These are phyloP conservation scores for Melanophora roralis DNA, from an alignment of 2,888 invertebrate species.

Conservation along the genomic window DNA sequence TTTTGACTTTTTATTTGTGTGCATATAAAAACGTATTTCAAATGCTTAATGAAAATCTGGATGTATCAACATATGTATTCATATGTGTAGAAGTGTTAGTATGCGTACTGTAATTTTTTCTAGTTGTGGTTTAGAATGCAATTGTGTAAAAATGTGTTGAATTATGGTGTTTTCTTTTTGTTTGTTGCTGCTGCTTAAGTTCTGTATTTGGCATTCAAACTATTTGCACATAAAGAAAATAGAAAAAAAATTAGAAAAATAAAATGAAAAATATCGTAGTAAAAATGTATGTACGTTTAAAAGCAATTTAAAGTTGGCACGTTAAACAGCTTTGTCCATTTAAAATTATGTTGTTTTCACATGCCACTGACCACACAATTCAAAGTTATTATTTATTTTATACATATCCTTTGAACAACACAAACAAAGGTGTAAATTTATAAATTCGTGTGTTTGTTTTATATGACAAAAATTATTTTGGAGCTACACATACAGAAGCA, in stretches of 20 bases:
- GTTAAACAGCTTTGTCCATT: constrained; percentile 60
- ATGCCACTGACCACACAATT: constrained; percentile 62
- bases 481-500: too few species aligned
- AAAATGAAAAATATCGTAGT: constrained; percentile 36
- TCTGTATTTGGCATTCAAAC: constrained; percentile 53
- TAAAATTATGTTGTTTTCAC: constrained; percentile 64
- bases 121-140: constrained; percentile 50
- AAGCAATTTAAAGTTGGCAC: constrained; percentile 63
- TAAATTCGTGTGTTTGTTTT: not conserved
- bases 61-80: not conserved
- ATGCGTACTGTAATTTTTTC: constrained; percentile 18
- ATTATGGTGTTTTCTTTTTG: constrained; percentile 54
- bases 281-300: constrained; percentile 50
- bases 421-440: not conserved
- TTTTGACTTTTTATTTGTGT: not conserved
- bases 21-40: not conserved
- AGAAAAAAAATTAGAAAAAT: not conserved
- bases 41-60: not conserved
- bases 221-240: constrained; percentile 28
- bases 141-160: constrained; percentile 58
- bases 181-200: not conserved
- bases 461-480: constrained; percentile 1
- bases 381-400: constrained; percentile 48
- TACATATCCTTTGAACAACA: not conserved
- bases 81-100: not conserved